Evolutionary conservation across 2,888 invertebrate genomes (phyloP).

Genomic region (Sphaerophoria rueppellii): DNA sequence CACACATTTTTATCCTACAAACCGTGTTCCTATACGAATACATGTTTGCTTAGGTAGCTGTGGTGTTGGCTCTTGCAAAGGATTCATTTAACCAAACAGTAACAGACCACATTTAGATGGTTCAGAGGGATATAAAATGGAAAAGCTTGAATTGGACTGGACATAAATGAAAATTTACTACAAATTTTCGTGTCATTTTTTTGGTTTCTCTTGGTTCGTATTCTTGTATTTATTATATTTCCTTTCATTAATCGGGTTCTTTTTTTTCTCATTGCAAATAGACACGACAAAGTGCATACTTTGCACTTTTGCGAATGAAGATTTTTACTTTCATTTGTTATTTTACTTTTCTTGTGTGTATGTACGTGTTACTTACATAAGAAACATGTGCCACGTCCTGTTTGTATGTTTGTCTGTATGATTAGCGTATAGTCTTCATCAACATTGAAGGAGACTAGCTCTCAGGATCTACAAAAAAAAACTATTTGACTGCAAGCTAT

Average conservation of each 20-base stretch:
- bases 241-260: constrained; percentile 35
- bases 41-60: neutral
- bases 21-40: neutral
- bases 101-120: constrained; percentile 32
- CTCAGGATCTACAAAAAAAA: no score
- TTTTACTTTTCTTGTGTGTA: no score
- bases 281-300: constrained; percentile 38
- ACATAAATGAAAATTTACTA: constrained; percentile 77
- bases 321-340: no score
- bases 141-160: constrained; percentile 75
- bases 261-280: constrained; percentile 10
- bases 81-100: constrained; percentile 50
- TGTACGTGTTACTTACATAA: neutral
- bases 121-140: constrained; percentile 74
- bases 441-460: no score
- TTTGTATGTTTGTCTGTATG: no score
- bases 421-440: no score
- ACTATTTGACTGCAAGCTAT: no score
- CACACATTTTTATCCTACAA: constrained; percentile 1
- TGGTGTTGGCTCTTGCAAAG: constrained; percentile 39
- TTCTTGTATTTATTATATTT: neutral
- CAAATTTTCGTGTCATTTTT: constrained; percentile 70
- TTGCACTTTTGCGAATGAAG: neutral
- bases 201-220: constrained; percentile 19
- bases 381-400: no score